Base-by-base conservation (phyloP, 2,888 invertebrate species). In the Geophilus truncorum region DNA sequence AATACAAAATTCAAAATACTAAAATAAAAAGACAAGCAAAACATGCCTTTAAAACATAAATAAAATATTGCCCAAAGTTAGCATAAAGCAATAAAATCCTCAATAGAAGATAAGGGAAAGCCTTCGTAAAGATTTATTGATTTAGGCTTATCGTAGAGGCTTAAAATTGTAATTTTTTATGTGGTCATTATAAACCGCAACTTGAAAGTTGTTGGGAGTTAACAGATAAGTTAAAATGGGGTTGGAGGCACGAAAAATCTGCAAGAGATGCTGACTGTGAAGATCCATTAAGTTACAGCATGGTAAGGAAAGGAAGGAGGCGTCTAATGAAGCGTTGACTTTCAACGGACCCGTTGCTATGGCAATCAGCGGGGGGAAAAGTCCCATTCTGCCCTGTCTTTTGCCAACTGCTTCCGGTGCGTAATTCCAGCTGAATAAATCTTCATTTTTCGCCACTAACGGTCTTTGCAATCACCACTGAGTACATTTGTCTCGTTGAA, bases 381-480 rank as follows among this genome's bases (percentile, higher is more conserved):
- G 70, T 70, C 70, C 70, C 70, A 70, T 70, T 70, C 70, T 70
- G 28, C 25, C 28, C 70, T 70, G 70, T 70, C 70, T 70, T 70
- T 70, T 70, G 25, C 70, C 70, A 28, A 70, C 70, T 70, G 70
- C 70, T 70, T 70, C 70, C 70, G 70, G 70, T 70, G 70, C 70
- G 70, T 70, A 70, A 70, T 70, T 70, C 70, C 70, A 70, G 70
- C 70, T 70, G 70, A 70, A 70, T 70, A 70, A 70, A 70, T 70
- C 70, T 70, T 70, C 70, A 70, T 70, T 70, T 70, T 70, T 23
- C 70, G 70, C 70, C 70, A 70, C 70, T 70, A 70, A 70, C 70
- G 70, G 70, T 70, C 70, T 70, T 70, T 70, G 70, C 70, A 70
- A 70, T 70, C 70, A 70, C 70, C 70, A 70, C 70, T 28, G 70